These are phyloP conservation scores for Cyanoramphus novaezelandiae DNA, from an alignment of 2,113 vertebrate species.

Conservation along the genomic window DNA sequence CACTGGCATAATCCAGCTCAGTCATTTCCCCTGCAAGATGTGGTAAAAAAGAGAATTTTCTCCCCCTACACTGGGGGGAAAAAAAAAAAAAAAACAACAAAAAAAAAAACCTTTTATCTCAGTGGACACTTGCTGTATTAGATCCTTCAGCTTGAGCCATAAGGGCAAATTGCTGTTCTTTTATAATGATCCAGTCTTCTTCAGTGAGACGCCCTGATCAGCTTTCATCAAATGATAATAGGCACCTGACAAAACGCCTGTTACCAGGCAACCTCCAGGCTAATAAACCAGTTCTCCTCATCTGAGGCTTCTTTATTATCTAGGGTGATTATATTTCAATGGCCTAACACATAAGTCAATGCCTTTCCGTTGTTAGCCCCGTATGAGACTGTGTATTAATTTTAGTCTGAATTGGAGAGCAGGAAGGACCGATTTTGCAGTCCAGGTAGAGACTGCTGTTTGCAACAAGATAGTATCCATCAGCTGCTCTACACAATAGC, in stretches of 20 bases:
- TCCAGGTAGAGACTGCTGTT: neutral
- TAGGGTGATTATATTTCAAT: neutral
- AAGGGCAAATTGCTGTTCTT: constrained; percentile 17
- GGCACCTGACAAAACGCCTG: constrained; percentile 10
- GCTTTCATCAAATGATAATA: neutral
- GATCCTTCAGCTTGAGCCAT: neutral
- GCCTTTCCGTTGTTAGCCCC: neutral
- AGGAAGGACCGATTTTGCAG: neutral
- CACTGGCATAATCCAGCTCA: neutral
- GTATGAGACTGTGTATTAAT: neutral
- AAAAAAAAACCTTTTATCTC: neutral
- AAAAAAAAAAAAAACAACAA: neutral
- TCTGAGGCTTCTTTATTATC: neutral
- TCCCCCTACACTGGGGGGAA: neutral
- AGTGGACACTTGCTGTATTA: neutral
- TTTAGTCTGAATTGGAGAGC: neutral
- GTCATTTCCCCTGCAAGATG: neutral
- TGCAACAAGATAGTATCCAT: neutral
- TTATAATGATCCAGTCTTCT: constrained; percentile 7
- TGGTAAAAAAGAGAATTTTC: neutral
- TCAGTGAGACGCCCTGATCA: neutral
- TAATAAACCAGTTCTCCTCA: neutral
- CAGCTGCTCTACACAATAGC: neutral
- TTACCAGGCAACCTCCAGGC: neutral
- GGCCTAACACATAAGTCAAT: neutral